Base-by-base conservation (phyloP, 2,888 invertebrate species). In the Lasioglossum lativentre region DNA sequence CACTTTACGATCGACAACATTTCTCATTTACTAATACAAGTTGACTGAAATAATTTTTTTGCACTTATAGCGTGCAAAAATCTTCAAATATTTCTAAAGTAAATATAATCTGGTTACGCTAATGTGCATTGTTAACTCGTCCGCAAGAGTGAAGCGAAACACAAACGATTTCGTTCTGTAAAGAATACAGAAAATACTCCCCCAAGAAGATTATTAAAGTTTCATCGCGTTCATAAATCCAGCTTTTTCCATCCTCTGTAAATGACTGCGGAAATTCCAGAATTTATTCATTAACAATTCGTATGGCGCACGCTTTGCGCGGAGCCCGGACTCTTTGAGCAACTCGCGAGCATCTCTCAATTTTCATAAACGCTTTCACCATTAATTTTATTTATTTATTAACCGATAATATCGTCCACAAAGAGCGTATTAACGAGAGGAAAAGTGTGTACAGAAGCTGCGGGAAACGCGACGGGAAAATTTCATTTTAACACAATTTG, bases 241-340 rank as follows among this genome's bases (percentile, higher is more conserved):
- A 63, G 16, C 16, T 63, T 14, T 63, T 14, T 16, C 27, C n/a
- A 16, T 30, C 0, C 12, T 12, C 63, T 14, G n/a, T 30, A 63
- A 63, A 63, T 16, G 30, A 63, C 30, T 4, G 16, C 5, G 6
- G 27, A 30, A 5, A 30, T 6, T 63, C 16, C 63, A 63, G 63
- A 63, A 63, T 63, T 63, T 63, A 63, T 63, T 63, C 30, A 63
- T 30, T 27, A 63, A 30, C 63, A 30, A 63, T 63, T 30, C 63
- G 14, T n/a, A 30, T 30, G 27, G 30, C 2, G 30, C 30, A 14
- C 27, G 27, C 27, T 59, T 27, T 59, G 6, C 5, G 14, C 30
- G 27, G 30, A 6, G 6, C 23, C n/a, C 6, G 63, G 16, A 2
- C 63, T 27, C 63, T 63, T 63, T 63, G 63, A 30, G 63, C 63